Evolutionary conservation across 2,888 invertebrate genomes (phyloP).

Genomic region (Congeria kusceri): DNA sequence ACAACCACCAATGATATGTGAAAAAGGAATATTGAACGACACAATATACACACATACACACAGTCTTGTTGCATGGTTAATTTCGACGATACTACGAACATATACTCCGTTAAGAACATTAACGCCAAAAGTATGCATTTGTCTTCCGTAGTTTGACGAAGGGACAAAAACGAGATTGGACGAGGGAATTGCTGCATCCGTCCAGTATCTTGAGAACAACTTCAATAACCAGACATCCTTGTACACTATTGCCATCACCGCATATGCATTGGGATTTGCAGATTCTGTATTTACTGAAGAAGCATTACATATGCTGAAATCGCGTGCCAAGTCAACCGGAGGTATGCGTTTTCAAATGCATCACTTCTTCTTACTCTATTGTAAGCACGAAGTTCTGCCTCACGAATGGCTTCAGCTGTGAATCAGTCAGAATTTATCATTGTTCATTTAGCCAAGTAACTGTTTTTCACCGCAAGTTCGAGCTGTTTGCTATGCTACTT

Average conservation of each 20-base stretch:
- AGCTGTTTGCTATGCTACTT: too few relatives aligned
- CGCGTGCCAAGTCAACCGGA: not conserved
- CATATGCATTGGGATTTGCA: not conserved
- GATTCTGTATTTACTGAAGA: not conserved
- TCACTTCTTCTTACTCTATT: not conserved
- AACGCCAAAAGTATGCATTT: too few relatives aligned
- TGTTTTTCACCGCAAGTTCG: too few relatives aligned
- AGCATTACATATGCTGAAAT: not conserved
- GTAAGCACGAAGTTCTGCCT: not conserved
- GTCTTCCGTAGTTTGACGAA: not conserved
- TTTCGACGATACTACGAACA: too few relatives aligned
- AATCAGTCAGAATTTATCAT: too few relatives aligned
- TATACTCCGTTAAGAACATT: too few relatives aligned
- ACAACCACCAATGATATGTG: too few relatives aligned
- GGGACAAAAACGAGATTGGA: not conserved
- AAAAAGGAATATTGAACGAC: too few relatives aligned
- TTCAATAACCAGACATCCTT: not conserved
- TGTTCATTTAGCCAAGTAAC: too few relatives aligned
- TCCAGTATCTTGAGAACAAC: not conserved
- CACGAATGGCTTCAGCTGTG: too few relatives aligned
- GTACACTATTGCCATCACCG: constrained; percentile 8
- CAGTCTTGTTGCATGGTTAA: too few relatives aligned
- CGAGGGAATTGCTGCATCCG: not conserved
- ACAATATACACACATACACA: too few relatives aligned
- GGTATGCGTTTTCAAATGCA: not conserved